phyloP scores from a whole-genome alignment of 2,113 vertebrate species.

The Leptobrachium ailaonicum region DNA sequence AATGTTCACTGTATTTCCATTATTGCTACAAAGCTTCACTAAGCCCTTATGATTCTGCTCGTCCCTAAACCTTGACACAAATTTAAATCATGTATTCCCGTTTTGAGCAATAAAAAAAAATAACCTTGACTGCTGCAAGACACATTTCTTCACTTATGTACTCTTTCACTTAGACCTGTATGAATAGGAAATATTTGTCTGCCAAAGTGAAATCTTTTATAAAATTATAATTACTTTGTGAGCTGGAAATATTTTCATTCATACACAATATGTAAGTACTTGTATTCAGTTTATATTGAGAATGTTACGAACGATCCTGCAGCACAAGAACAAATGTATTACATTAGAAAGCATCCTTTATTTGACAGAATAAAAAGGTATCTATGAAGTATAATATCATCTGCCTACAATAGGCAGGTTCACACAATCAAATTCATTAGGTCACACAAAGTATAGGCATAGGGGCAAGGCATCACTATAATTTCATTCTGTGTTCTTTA shows the following conservation, averaged over 20 bases:
- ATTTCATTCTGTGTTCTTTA: too few species aligned
- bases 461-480: too few species aligned
- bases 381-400: too few species aligned
- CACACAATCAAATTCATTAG: too few species aligned
- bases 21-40: background rate
- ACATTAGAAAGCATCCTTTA: background rate
- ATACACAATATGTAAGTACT: background rate
- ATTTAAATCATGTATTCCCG: background rate
- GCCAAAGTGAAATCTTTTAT: background rate
- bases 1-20: background rate
- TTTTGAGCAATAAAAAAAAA: background rate
- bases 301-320: background rate
- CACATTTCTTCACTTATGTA: background rate
- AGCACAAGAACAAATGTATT: background rate
- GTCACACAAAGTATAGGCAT: too few species aligned
- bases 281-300: background rate
- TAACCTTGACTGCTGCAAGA: background rate
- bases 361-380: too few species aligned
- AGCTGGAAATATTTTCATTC: background rate
- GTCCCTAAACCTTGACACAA: conserved; percentile 5
- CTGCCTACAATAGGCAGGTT: too few species aligned
- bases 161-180: background rate
- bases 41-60: background rate
- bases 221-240: background rate
- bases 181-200: background rate